These are phyloP conservation scores for Anoplopoma fimbria DNA, from an alignment of 2,113 vertebrate species.

Conservation along the genomic window DNA sequence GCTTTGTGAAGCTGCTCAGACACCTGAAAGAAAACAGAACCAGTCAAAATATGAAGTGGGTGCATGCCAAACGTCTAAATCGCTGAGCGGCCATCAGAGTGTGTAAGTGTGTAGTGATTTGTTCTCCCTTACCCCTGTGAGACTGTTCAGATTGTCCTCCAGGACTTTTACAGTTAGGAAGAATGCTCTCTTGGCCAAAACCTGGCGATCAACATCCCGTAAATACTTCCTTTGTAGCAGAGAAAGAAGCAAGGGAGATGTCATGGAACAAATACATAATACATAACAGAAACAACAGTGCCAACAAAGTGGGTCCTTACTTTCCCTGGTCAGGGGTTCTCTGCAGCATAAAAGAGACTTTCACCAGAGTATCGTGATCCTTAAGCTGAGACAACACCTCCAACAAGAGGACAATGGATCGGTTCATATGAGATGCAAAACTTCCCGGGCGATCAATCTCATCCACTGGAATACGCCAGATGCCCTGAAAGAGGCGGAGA, in stretches of 20 bases:
- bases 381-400: constrained; percentile 94
- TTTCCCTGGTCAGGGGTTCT: constrained; percentile 99
- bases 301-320: constrained; percentile 82
- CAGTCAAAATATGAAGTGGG: constrained; percentile 54
- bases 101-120: constrained; percentile 12
- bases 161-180: constrained; percentile 96
- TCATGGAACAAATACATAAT: constrained; percentile 27
- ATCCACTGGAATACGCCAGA: constrained; percentile 99
- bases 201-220: constrained; percentile 98
- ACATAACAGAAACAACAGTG: constrained; percentile 7
- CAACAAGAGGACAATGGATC: constrained; percentile 95
- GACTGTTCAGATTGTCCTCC: constrained; percentile 94
- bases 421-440: constrained; percentile 99
- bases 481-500: constrained; percentile 85
- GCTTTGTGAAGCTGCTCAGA: constrained; percentile 80
- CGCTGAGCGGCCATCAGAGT: constrained; percentile 3
- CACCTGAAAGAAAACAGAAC: constrained; percentile 78
- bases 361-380: constrained; percentile 94
- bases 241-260: constrained; percentile 17
- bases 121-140: constrained; percentile 87
- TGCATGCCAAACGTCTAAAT: constrained; percentile 45
- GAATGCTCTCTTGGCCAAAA: constrained; percentile 95
- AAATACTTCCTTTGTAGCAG: constrained; percentile 91
- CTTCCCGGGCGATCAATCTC: constrained; percentile 99
- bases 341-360: constrained; percentile 98